Conservation (phyloP, 2,888 invertebrate species). For the Achlya flavicornis region DNA sequence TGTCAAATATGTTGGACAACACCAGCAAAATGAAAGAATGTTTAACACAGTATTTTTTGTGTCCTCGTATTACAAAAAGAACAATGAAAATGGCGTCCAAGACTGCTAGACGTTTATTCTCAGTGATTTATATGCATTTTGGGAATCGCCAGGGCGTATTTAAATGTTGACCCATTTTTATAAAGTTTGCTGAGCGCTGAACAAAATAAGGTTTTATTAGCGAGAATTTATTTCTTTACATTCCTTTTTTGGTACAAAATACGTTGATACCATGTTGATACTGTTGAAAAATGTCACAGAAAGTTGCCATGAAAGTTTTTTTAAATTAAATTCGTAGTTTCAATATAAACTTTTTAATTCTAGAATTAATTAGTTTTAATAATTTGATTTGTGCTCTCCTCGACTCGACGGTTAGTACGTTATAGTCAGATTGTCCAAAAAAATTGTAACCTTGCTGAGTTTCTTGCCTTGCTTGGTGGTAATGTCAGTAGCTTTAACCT, state of each 20-base stretch:
- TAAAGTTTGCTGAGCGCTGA: conserved; percentile 28
- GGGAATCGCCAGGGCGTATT: conserved; percentile 52
- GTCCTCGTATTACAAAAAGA: conserved; percentile 40
- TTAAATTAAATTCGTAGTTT: background rate
- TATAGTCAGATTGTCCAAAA: too few species aligned
- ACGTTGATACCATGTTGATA: background rate
- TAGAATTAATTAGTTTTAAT: background rate
- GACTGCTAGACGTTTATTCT: conserved; percentile 50
- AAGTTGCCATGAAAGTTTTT: conserved; percentile 8
- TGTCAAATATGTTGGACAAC: conserved; percentile 22
- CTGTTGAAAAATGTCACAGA: conserved; percentile 16
- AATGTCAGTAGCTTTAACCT: too few species aligned
- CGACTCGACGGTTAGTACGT: too few species aligned
- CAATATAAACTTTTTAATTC: background rate
- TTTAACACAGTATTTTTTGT: conserved; percentile 31
- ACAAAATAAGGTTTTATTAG: conserved; percentile 41
- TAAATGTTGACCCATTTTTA: conserved; percentile 59
- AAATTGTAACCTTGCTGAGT: too few species aligned
- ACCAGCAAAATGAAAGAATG: conserved; percentile 13
- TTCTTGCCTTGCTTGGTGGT: too few species aligned
- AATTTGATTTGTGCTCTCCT: background rate
- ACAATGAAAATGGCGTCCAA: conserved; percentile 53
- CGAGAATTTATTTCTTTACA: conserved; percentile 16
- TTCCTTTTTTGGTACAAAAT: background rate
- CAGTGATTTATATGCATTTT: conserved; percentile 62